These are phyloP conservation scores for Chinchilla lanigera DNA, from an alignment of 2,113 vertebrate species.

Conservation along the genomic window DNA sequence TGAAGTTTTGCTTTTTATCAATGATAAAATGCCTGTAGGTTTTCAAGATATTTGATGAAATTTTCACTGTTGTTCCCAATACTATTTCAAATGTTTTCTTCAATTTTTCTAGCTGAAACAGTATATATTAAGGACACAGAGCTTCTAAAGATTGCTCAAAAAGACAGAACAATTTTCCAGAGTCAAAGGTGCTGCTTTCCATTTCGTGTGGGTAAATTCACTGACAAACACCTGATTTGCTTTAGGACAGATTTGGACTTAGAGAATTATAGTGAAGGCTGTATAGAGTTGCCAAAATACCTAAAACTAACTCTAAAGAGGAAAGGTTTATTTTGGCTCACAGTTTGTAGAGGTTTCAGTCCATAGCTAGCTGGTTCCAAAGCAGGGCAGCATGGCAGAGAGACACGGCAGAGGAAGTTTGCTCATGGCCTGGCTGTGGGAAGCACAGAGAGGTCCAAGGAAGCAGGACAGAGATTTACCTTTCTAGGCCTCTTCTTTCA, in stretches of 20 bases:
- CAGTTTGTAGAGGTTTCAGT: background rate
- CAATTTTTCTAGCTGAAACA: conserved; percentile 8
- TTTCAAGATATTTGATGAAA: background rate
- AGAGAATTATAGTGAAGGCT: background rate
- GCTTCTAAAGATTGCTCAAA: background rate
- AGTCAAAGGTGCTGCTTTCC: background rate
- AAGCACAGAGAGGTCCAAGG: background rate
- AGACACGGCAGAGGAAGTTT: background rate
- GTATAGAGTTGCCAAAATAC: background rate
- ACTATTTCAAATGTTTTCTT: background rate
- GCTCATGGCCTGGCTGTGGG: background rate
- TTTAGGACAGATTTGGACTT: background rate
- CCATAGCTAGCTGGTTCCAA: background rate
- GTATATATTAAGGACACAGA: background rate
- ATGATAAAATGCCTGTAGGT: background rate
- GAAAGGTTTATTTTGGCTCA: background rate
- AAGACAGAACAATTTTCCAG: background rate
- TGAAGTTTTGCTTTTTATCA: background rate
- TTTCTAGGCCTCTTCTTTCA: background rate
- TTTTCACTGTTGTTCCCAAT: background rate
- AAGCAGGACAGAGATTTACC: background rate
- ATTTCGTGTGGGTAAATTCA: background rate
- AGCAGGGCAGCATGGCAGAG: background rate
- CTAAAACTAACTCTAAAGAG: background rate
- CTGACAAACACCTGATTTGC: background rate